Base-by-base conservation (phyloP, 2,113 vertebrate genomes). In the Dermatemys mawii region DNA sequence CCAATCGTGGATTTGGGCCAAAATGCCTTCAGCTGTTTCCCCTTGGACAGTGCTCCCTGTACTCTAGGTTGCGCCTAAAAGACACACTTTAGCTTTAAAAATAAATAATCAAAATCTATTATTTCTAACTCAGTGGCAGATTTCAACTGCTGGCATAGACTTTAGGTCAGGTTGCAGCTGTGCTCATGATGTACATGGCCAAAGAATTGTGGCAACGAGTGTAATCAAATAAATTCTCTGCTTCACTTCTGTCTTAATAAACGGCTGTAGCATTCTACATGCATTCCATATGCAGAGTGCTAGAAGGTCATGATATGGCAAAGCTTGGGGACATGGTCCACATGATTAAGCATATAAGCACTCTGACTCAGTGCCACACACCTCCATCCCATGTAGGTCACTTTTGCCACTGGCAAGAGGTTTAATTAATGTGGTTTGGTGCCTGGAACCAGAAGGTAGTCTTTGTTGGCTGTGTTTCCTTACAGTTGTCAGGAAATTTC, bases 401-500 rank as follows among this genome's bases (percentile, higher is more conserved):
- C 79, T 90, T 29, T n/a, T 81, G 60, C 55, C 82, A 46, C 26
- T 51, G 38, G 19, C 44, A 88, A 82, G 21, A 87, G 11, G 3
- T 32, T 32, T 93, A 54, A 78, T 49, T 53, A 89, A 81, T 63
- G 38, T 41, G 91, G 55, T 35, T 24, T 78, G 32, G 79, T 84
- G 93, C 90, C 88, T 78, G 19, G 90, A 92, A 78, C 79, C 81
- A 55, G 94, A 94, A 92, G 89, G 70, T 85, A 83, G 51, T 83
- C 93, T 83, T 79, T 92, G 94, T 91, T 70, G 81, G n/a, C 95
- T 83, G 50, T 76, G 90, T 91, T 87, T 91, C 55, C 41, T 93
- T 92, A 96, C 92, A 96, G 19, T 49, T 94, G 84, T 94, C 91
- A 94, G 93, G 91, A 94, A 97, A 91, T 83, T 80, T 95, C 90